phyloP scores from a whole-genome alignment of 2,797 vertebrate species.

The Poecilia velifera region DNA sequence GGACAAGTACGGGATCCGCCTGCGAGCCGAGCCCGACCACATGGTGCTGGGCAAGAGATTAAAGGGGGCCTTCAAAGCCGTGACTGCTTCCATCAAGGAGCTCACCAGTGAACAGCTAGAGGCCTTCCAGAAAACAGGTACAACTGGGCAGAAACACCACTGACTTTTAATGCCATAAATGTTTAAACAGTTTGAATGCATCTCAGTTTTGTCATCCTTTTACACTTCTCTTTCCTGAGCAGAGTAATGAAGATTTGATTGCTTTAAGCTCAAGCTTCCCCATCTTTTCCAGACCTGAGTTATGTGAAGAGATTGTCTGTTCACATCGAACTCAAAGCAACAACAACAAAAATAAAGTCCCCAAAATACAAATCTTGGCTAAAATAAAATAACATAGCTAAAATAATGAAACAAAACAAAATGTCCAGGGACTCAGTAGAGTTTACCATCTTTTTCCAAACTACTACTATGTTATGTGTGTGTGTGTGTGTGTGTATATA shows the following conservation, averaged over 20 bases:
- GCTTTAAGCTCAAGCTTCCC: slow-evolving; percentile 1
- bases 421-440: not conserved
- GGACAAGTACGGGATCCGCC: slow-evolving; percentile 88
- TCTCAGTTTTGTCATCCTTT: not conserved
- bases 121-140: slow-evolving; percentile 91
- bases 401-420: not conserved
- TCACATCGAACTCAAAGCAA: not conserved
- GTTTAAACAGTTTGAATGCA: too few relatives aligned
- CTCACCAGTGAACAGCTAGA: slow-evolving; percentile 90
- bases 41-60: slow-evolving; percentile 96
- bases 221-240: not conserved
- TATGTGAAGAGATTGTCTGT: not conserved
- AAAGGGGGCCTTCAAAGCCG: slow-evolving; percentile 91
- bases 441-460: not conserved
- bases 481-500: too few relatives aligned
- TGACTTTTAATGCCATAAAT: not conserved
- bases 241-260: not conserved
- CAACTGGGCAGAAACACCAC: not conserved
- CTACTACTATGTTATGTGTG: not conserved
- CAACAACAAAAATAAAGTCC: not conserved
- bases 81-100: slow-evolving; percentile 90
- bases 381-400: not conserved
- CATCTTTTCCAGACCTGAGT: not conserved
- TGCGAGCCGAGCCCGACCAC: slow-evolving; percentile 96
- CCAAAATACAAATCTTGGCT: not conserved